Base-by-base conservation (phyloP, 2,888 invertebrate genomes). In the Spatulosminthurus flaviceps region DNA sequence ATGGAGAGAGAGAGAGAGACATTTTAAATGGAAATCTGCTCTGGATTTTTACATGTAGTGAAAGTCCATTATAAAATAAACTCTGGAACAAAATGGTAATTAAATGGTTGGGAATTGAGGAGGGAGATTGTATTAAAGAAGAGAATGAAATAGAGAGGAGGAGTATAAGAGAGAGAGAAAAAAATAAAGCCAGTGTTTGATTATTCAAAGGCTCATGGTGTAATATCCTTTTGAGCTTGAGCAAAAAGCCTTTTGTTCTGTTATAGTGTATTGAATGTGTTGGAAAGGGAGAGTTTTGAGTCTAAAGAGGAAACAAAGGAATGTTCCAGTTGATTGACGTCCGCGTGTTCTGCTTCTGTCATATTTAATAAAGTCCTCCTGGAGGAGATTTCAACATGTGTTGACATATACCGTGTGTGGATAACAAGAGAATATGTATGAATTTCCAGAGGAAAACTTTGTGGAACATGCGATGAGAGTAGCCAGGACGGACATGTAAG, bases 341-440 rank as follows among this genome's bases (percentile, higher is more conserved):
- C 70, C 60, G 61, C 78, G 74, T 79, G 79, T 80, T 81, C 83
- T 83, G 84, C 81, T 80, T 82, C 83, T 83, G 83, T 84, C 84
- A 84, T 82, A 81, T 84, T 84, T 84, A 84, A 84, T 84, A 84
- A 84, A 83, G 77, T 77, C 67, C 67, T 77, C 67, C 77, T 69
- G 66, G 4, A 76, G 66, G 26, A 24, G 51, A 74, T 79, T 76
- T 51, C 51, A 13, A 51, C 51, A 51, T 51, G 51, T 51, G 51
- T 51, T 51, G 51, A 51, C 51, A 19, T 51, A 19, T 19, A 19
- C 16, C 9, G 34, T 34, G 34, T 34, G 34, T 34, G 34, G 4
- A 34, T 34, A 4, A 4, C 9, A 34, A 7, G 34, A 7, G 34
- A 7, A 34, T 34, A 34, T 34, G 34, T 34, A 34, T 34, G 34